Conservation (phyloP, 2,888 invertebrate species). For the Calliphora vomitoria region DNA sequence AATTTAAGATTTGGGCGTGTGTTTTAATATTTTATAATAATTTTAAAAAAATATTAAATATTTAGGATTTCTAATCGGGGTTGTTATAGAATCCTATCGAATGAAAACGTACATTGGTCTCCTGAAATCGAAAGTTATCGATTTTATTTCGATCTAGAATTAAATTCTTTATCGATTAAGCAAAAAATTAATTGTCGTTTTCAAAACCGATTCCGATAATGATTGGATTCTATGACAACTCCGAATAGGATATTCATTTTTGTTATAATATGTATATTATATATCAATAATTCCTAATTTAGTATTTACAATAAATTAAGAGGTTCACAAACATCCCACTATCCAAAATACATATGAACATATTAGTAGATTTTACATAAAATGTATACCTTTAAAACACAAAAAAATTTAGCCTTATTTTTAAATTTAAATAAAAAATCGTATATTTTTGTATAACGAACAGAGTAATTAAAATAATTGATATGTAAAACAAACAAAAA, state of each 20-base stretch:
- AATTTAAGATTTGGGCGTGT: neutral
- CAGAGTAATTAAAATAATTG: neutral
- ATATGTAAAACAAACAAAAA: neutral
- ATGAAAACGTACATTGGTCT: too few species aligned
- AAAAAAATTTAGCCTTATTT: conserved; percentile 39
- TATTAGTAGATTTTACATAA: neutral
- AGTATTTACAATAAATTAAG: neutral
- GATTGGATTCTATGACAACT: too few species aligned
- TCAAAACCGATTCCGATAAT: too few species aligned
- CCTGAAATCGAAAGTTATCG: too few species aligned
- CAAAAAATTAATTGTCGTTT: too few species aligned
- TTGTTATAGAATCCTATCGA: too few species aligned
- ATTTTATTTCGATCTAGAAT: too few species aligned
- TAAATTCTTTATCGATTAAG: too few species aligned
- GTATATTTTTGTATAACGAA: neutral
- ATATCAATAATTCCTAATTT: neutral
- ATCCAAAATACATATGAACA: neutral
- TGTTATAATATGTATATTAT: too few species aligned
- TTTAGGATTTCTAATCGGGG: too few species aligned
- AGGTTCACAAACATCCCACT: neutral
- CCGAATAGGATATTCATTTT: too few species aligned
- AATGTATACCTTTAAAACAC: conserved; percentile 18
- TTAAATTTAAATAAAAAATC: conserved; percentile 14
- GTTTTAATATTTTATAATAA: neutral
- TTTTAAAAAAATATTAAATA: neutral